phyloP scores from a whole-genome alignment of 1,140 invertebrate species.

The Leptonema lineaticorne region DNA sequence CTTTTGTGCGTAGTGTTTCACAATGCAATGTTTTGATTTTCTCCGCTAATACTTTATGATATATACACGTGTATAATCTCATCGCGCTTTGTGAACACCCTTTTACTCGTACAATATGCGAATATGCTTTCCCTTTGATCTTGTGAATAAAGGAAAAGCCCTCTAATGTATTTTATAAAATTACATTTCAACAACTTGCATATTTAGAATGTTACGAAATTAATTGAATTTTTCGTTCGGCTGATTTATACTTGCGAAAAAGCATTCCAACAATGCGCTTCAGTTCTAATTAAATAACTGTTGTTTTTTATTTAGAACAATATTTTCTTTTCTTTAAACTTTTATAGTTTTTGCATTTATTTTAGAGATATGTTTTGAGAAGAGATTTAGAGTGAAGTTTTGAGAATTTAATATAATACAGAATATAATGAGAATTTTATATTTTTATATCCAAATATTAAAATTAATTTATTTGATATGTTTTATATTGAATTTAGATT shows the following conservation, averaged over 20 bases:
- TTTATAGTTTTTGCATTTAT: too few species aligned
- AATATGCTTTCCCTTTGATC: slow-evolving; percentile 28
- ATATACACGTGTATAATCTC: slow-evolving; percentile 36
- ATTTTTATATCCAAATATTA: too few species aligned
- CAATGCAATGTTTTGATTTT: slow-evolving; percentile 34
- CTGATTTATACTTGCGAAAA: neutral
- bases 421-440: too few species aligned
- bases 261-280: neutral
- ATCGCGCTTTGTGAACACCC: slow-evolving; percentile 29
- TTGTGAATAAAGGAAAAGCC: neutral
- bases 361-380: too few species aligned
- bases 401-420: too few species aligned
- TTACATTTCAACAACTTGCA: neutral
- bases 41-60: slow-evolving; percentile 31
- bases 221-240: neutral
- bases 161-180: neutral
- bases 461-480: too few species aligned
- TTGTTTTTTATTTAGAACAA: too few species aligned
- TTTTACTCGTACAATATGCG: slow-evolving; percentile 19
- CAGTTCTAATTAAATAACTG: too few species aligned
- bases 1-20: slow-evolving; percentile 25
- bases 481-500: too few species aligned
- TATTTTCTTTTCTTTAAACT: too few species aligned
- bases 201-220: neutral
- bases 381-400: too few species aligned